Base-by-base conservation (phyloP, 2,113 vertebrate species). In the Callipepla californica region DNA sequence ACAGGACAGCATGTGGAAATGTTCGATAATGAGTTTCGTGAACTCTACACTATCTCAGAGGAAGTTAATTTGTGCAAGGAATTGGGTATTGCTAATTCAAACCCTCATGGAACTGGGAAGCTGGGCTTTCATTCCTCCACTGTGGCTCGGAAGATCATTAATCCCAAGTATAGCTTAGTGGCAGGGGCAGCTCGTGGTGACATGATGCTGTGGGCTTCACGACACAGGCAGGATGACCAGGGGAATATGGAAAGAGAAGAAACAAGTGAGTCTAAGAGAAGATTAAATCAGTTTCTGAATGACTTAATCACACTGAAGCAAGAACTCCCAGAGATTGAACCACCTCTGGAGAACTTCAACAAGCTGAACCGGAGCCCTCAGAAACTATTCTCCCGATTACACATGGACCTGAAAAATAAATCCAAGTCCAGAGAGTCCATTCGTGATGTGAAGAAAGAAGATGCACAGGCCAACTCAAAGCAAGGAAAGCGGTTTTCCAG, bases 1-100 rank as follows among this genome's bases (percentile, higher is more conserved):
- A 98, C 98, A 1, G 99, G 99, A 17, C 99, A 99, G 94, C 97
- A 99, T 0, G 98, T 99, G 19, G 99, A 99, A 88, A 96, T 98
- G 93, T 99, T 99, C 45, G 99, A 99, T 13, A 44, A 95, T 23
- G 99, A 99, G 94, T 99, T 99, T 95, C 98, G 99, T 13, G 98
- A 99, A 94, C 98, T 99, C 16, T 99, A 99, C 1, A 99, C 99
- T 91, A 95, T 98, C 95, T 99, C 99, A 0, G 98, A 99, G 73
- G 98, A 98, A 72, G 93, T 99, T 75, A 96, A 98, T 97, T 97
- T 99, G 38, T 98, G 97, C 94, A 98, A 97, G 89, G 98, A 98
- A 88, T 98, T 99, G 75, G 96, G 96, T 65, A 93, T 98, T 95
- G 91, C 96, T 4, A 95, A 94, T 18, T 87, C 85, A 7, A 97